Conservation (phyloP, 2,888 invertebrate species). For the Tubulanus polymorphus region DNA sequence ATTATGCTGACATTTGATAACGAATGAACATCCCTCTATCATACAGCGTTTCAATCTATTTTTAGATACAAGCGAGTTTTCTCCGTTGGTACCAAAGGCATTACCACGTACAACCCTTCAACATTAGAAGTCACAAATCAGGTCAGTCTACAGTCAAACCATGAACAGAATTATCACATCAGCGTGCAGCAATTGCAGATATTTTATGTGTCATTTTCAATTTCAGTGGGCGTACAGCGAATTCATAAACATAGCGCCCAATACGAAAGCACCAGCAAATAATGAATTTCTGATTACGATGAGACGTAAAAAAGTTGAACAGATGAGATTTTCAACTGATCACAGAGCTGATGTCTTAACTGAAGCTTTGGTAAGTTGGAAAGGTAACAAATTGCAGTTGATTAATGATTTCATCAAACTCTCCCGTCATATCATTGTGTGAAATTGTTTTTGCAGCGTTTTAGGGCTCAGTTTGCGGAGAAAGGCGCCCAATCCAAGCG, state of each 20-base stretch:
- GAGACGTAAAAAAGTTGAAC: conserved; percentile 78
- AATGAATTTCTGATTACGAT: conserved; percentile 66
- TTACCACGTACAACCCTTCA: conserved; percentile 95
- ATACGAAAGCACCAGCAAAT: conserved; percentile 46
- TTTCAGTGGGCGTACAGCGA: conserved; percentile 58
- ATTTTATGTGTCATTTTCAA: conserved; percentile 10
- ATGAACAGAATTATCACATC: no score
- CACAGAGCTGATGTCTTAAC: conserved; percentile 88
- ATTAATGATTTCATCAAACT: background rate
- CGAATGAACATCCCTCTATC: no score
- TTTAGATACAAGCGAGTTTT: conserved; percentile 90
- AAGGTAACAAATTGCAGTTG: background rate
- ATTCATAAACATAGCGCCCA: conserved; percentile 54
- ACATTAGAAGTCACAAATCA: conserved; percentile 88
- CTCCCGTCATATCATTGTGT: background rate
- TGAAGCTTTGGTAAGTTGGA: conserved; percentile 66
- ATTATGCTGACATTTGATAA: no score
- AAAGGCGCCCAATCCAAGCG: conserved; percentile 50
- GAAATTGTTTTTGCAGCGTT: conserved; percentile 37
- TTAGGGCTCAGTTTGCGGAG: conserved; percentile 49
- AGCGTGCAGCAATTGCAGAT: no score
- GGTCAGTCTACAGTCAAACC: conserved; percentile 57
- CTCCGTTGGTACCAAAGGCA: conserved; percentile 89
- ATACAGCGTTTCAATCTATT: conserved; percentile 9
- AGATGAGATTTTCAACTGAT: conserved; percentile 95